These are phyloP conservation scores for Galerucella calmariensis DNA, from an alignment of 2,888 invertebrate species.

Conservation along the genomic window DNA sequence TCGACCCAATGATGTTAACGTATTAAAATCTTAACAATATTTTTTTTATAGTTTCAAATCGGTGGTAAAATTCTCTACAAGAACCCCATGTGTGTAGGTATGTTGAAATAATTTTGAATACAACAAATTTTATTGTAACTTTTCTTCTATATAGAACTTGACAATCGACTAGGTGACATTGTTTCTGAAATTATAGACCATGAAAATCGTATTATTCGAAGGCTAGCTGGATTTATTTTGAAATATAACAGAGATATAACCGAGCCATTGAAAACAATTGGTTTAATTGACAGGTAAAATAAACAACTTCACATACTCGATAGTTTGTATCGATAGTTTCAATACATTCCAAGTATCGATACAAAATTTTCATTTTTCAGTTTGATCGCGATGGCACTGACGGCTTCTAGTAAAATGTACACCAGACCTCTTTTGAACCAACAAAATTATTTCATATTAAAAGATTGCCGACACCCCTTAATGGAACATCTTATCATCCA, in stretches of 20 bases:
- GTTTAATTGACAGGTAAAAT: constrained; percentile 60
- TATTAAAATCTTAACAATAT: constrained; percentile 7
- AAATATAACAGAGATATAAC: constrained; percentile 59
- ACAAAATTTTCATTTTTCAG: constrained; percentile 47
- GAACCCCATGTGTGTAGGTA: constrained; percentile 62
- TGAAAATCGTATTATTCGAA: constrained; percentile 78
- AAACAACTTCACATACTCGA: not conserved
- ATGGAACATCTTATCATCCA: constrained; percentile 72
- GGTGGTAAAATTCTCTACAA: constrained; percentile 61
- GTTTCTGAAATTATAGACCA: constrained; percentile 82
- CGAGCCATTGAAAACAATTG: constrained; percentile 58
- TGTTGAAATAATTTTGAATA: constrained; percentile 27
- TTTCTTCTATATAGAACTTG: constrained; percentile 70
- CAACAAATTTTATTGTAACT: not conserved
- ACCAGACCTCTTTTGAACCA: constrained; percentile 60
- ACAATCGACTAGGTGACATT: constrained; percentile 81
- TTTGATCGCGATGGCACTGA: constrained; percentile 62
- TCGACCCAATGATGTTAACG: too few relatives aligned
- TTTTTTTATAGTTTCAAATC: constrained; percentile 59
- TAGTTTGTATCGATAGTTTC: too few relatives aligned
- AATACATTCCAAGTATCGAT: too few relatives aligned
- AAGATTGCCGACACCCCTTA: constrained; percentile 78
- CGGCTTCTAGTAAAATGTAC: constrained; percentile 59
- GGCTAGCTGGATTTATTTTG: constrained; percentile 58
- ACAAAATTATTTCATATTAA: constrained; percentile 59